Evolutionary conservation across 2,888 invertebrate species (phyloP), one percentile per base, ranked within the genome.

Genomic region (Coronaproctus castanopsis): DNA sequence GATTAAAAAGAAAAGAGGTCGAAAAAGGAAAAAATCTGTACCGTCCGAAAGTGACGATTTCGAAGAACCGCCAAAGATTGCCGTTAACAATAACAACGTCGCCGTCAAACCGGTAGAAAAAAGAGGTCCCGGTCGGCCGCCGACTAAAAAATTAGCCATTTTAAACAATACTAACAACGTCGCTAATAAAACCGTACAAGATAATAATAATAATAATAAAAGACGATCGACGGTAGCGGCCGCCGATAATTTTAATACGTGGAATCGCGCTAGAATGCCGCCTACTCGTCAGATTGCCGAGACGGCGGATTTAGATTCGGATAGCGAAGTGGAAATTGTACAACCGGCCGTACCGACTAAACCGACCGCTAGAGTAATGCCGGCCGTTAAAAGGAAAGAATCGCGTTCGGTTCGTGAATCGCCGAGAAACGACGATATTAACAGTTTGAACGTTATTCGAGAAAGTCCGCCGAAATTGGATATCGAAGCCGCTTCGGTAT

Each of bases 401-500:
- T 21, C 22, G 2, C 59, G 59, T n/a, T 2, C 24, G n/a, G 21
- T 52, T 21, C 59, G 59, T 3, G 59, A 59, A 20, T 59, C 59
- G 57, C 52, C 60, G 52, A 57, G 21, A 57, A 63, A 52, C 55
- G 60, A 19, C 59, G 53, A 24, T 56, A 52, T 55, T 54, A 60
- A 18, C 59, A 58, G 24, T 56, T 51, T 24, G 24, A 21, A 20
- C 18, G 18, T 55, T 20, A 24, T 48, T 68, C 62, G 69, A 66
- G 57, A 72, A 67, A 70, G 70, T 1, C 74, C 74, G 0, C 72
- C 74, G 1, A 75, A 74, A 60, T 62, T 75, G 23, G 75, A 74
- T 57, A 71, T 73, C 49, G 75, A 75, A 55, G 73, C 73, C n/a
- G 77, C 77, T 57, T 70, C 74, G 14, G 75, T 78, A 1, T 76